Percentiles rank a stretch among this genome's conserved stretches.
These are phyloP conservation scores for Ylistrum balloti DNA, from an alignment of 1,140 invertebrate genomes.

Conservation along the genomic window DNA sequence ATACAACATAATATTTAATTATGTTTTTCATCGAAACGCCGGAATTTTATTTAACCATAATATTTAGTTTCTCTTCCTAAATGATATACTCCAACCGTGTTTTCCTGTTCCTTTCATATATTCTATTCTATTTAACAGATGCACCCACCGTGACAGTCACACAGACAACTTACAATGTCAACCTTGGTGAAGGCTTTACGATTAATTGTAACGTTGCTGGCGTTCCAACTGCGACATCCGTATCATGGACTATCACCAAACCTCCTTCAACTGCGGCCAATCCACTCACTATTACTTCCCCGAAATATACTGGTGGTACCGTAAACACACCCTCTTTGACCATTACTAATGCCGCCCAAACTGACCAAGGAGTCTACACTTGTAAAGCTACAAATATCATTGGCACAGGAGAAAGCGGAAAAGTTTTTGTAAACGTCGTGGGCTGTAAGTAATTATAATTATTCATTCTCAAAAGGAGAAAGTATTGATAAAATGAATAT, in stretches of 20 bases:
- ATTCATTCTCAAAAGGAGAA: too few species aligned
- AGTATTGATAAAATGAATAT: too few species aligned
- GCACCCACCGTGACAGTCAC: constrained; percentile 22
- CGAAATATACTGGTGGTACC: constrained; percentile 43
- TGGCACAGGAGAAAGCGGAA: constrained; percentile 43
- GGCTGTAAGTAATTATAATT: constrained; percentile 46
- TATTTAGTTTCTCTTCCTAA: too few species aligned
- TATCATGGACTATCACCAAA: constrained; percentile 43
- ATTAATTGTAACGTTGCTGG: constrained; percentile 42
- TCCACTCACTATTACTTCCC: neutral
- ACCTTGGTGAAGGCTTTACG: constrained; percentile 43
- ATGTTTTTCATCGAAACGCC: too few species aligned
- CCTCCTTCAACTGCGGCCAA: neutral
- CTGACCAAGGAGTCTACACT: constrained; percentile 47
- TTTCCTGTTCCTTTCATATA: too few species aligned
- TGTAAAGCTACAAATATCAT: constrained; percentile 48
- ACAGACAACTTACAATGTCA: constrained; percentile 42
- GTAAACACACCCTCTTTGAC: constrained; percentile 43
- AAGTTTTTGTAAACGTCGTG: constrained; percentile 25
- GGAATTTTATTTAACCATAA: too few species aligned
- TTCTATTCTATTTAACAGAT: too few species aligned
- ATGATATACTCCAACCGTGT: too few species aligned
- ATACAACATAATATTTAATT: too few species aligned
- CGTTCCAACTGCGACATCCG: neutral
- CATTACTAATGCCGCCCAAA: neutral